Base-by-base conservation (phyloP, 2,888 invertebrate species). In the Amphimallon solstitiale region DNA sequence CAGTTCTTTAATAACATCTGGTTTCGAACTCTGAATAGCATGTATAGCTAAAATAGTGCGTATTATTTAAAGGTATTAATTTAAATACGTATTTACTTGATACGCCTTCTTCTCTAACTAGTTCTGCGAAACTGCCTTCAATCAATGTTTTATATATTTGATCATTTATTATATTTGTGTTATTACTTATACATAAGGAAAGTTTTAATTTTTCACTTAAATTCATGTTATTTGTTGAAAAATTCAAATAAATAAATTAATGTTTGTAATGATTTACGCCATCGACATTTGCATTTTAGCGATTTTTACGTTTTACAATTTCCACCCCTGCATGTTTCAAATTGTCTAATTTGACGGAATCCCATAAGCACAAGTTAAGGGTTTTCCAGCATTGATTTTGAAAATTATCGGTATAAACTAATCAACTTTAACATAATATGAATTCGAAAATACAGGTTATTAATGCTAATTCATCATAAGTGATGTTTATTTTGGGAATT, bases 1-100 rank as follows among this genome's bases (percentile, higher is more conserved):
- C 4, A 80, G 67, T 69, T 79, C 77, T 68, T 81, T 81, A 14
- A 80, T 73, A 23, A 79, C 54, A 69, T 81, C 80, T 2, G 79
- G 76, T 73, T 81, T 81, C 1, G 80, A 78, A 59, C 73, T 75
- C 7, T 80, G 69, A 15, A 64, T 71, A 12, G 68, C 73, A 19
- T 59, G 43, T 34, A 77, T 69, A 71, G 72, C 80, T 80, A 64
- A 21, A 78, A 77, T n/a, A 45, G 10, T 1, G 21, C 4, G 23
- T 12, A 14, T 5, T 9, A 52, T 29, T 51, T 40, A 34, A 23
- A 15, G 12, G 10, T 5, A 19, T 46, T n/a, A 21, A 7, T 1
- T 2, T 19, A 7, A 29, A 2, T 7, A 7, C 14, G 29, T 29
- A 56, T 17, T 34, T 37, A 79, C 80, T 73, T 67, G 77, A 72